Base-by-base conservation (phyloP, 1,140 invertebrate genomes). In the Condylostylus longicornis region DNA sequence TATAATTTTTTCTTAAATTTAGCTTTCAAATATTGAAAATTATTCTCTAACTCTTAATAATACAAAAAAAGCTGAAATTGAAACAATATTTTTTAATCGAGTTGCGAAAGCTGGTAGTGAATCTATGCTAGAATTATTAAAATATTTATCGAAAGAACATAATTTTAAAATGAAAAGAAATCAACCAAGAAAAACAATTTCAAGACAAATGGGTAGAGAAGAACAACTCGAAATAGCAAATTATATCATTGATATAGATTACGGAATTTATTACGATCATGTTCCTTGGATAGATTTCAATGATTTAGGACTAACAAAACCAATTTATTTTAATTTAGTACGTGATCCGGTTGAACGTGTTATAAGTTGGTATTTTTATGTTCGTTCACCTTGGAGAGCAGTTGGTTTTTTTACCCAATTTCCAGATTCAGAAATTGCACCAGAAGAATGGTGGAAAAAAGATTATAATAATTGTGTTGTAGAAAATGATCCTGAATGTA, bases 391-490 rank as follows among this genome's bases (percentile, higher is more conserved):
- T 60, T 31, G 63, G 85, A 36, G 82, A 84, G 9, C 83, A 83
- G 2, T 89, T 83, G 84, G 34, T 58, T 5, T 58, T 58, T 47
- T 48, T 58, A 12, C 54, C 55, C 0, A 49, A 51, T 10, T 42
- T 54, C 14, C 45, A 51, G 20, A 83, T 87, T 55, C 65, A 85
- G 25, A 78, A 79, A 34, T 62, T 88, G 41, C 84, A 82, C 6
- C 82, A 87, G 61, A 81, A 5, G 70, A 31, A 69, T 89, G 86
- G 86, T 62, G 88, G 1, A 85, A 84, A 58, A 88, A 88, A 72
- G 80, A 87, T 56, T 89, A 83, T 57, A 83, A 89, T 60, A 77
- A 81, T 14, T 90, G 86, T 49, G 85, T 90, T 14, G 51, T 82
- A 35, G 75, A 70, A 36, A 76, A 77, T 0, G 82, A 88, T 51